These are phyloP conservation scores for Phortica okadai DNA, from an alignment of 2,888 invertebrate species.

Conservation along the genomic window DNA sequence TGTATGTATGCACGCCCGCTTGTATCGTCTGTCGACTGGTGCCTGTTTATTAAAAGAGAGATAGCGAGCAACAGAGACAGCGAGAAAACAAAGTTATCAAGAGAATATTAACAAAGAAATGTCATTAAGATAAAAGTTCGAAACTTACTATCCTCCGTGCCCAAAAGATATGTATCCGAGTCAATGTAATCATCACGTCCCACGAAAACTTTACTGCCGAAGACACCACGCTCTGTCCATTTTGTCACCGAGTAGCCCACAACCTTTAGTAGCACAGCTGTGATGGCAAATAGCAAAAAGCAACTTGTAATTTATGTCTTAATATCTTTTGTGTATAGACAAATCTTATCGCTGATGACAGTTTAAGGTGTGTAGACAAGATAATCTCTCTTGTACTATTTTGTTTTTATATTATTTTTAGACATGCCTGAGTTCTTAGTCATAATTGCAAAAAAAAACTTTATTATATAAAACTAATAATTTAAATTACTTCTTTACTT, in stretches of 20 bases:
- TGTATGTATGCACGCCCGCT: slow-evolving; percentile 77
- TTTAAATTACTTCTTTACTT: too few species aligned
- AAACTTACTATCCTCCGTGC: slow-evolving; percentile 76
- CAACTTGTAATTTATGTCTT: background rate
- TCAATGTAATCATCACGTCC: slow-evolving; percentile 77
- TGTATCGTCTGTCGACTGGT: slow-evolving; percentile 53
- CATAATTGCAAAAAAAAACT: background rate
- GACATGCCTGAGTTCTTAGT: background rate
- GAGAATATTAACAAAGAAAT: background rate
- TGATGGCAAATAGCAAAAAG: background rate
- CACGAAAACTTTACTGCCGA: slow-evolving; percentile 54
- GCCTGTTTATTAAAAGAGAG: slow-evolving; percentile 34
- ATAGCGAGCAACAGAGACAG: background rate
- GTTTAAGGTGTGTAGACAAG: background rate
- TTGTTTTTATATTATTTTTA: background rate
- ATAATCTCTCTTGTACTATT: background rate
- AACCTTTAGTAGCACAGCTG: slow-evolving; percentile 65
- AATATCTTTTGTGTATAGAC: slow-evolving; percentile 21
- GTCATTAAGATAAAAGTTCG: background rate
- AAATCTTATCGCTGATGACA: slow-evolving; percentile 29
- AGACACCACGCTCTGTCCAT: slow-evolving; percentile 62
- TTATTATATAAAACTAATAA: too few species aligned
- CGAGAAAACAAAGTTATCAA: too few species aligned
- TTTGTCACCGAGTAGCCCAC: slow-evolving; percentile 65
- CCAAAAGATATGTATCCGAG: slow-evolving; percentile 76